Base-by-base conservation (phyloP, 64 coral and sea anemone species). In the Cladopsammia gracilis region DNA sequence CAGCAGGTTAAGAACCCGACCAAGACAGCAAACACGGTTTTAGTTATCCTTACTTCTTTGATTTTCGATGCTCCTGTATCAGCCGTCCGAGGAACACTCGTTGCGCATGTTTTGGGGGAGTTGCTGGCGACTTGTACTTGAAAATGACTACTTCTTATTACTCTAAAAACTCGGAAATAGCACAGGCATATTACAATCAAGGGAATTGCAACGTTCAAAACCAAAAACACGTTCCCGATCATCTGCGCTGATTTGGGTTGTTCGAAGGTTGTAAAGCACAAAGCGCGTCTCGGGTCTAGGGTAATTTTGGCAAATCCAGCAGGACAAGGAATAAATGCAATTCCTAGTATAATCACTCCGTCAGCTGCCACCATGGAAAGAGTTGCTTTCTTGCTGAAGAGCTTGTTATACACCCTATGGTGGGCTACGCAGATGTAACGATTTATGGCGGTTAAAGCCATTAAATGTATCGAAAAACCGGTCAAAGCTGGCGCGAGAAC, bases 371-470 rank as follows among this genome's bases (percentile, higher is more conserved):
- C 43, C 24, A 82, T 46, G 18, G 46, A 5, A 45, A 26, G 15
- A 20, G 78, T 82, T 42, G 54, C 58, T 82, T 62, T 61, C 43
- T 44, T 61, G 58, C 59, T 82, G 44, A 82, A 82, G n/a, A 82
- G 14, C 44, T 82, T 64, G 0, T 48, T 64, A 15, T 82, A 82
- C 54, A 82, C 7, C 5, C 43, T 64, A 48, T 82, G 78, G 10
- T 34, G 78, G 8, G 42, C 78, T 25, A 82, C 78, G 43, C 78
- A 82, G 14, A 82, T 64, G 7, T 64, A 82, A 42, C 78, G 78
- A 82, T 82, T 82, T 43, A 82, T 12, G 12, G 78, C 78, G 10
- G 78, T 82, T 64, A 82, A 64, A 19, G 78, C 78, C 78, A 82
- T 82, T 1, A 82, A 43, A 34, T 82, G 78, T 47, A 82, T 10